Conservation (phyloP, 2,113 vertebrate species). For the Amazona guildingii region DNA sequence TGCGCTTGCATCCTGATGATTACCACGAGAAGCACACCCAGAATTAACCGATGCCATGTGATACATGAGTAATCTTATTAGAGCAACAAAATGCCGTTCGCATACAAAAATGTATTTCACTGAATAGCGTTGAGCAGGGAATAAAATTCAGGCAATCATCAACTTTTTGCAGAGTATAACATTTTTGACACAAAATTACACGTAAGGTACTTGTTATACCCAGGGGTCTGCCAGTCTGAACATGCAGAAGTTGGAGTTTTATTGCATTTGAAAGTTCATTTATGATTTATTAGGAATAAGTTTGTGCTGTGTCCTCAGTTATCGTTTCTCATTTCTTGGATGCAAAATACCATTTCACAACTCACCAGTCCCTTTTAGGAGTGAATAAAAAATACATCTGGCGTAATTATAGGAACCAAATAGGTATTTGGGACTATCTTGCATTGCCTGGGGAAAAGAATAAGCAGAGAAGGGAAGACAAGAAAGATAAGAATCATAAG, state of each 20-base stretch:
- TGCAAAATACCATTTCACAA: constrained; percentile 5
- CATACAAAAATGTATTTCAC: not conserved
- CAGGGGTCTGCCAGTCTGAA: not conserved
- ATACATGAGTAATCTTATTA: constrained; percentile 25
- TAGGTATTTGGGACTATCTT: not conserved
- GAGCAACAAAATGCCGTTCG: not conserved
- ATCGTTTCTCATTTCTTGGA: constrained; percentile 12
- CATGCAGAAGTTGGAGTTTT: not conserved
- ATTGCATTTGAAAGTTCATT: not conserved
- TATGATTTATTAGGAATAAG: not conserved
- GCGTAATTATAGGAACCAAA: constrained; percentile 29
- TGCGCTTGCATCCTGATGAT: not conserved
- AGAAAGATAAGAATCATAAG: constrained; percentile 8
- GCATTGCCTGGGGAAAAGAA: not conserved
- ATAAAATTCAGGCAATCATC: not conserved
- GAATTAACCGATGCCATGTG: constrained; percentile 25
- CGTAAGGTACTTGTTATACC: not conserved
- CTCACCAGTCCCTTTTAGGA: not conserved
- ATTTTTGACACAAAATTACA: not conserved
- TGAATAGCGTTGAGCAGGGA: not conserved
- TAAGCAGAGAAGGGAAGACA: not conserved
- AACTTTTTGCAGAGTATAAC: not conserved
- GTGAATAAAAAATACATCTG: not conserved
- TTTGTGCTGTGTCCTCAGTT: not conserved
- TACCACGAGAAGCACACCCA: constrained; percentile 17